phyloP scores from a whole-genome alignment of 2,797 vertebrate species.

The Trichosurus vulpecula region DNA sequence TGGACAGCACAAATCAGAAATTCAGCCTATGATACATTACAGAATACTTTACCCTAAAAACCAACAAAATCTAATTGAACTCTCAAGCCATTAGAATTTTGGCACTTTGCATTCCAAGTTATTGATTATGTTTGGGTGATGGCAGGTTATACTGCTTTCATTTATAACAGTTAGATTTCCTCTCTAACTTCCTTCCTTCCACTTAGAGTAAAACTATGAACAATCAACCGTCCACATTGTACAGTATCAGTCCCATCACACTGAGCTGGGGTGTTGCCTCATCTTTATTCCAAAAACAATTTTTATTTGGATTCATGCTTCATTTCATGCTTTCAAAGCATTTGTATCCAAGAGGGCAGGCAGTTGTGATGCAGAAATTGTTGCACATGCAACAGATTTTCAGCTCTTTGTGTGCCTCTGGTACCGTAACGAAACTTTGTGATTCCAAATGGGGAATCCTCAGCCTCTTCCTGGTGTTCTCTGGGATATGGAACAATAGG shows the following conservation, averaged over 20 bases:
- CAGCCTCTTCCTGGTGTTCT: slow-evolving; percentile 47
- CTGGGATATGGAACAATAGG: slow-evolving; percentile 45
- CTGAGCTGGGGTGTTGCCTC: slow-evolving; percentile 76
- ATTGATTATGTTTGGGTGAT: background rate
- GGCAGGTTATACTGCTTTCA: slow-evolving; percentile 39
- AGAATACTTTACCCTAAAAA: slow-evolving; percentile 56
- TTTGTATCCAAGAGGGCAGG: slow-evolving; percentile 52
- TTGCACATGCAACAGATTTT: slow-evolving; percentile 35
- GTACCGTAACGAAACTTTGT: slow-evolving; percentile 43
- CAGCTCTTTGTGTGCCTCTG: slow-evolving; percentile 34
- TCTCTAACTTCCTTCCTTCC: slow-evolving; percentile 41
- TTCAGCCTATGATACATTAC: slow-evolving; percentile 24
- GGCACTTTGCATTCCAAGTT: slow-evolving; percentile 16
- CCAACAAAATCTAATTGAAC: slow-evolving; percentile 58
- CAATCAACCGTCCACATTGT: background rate
- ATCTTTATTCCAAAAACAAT: slow-evolving; percentile 80
- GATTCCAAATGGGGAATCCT: slow-evolving; percentile 29
- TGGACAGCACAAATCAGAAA: slow-evolving; percentile 44
- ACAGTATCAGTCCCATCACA: slow-evolving; percentile 25
- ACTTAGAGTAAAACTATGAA: slow-evolving; percentile 34
- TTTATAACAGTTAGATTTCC: slow-evolving; percentile 7
- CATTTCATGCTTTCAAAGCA: slow-evolving; percentile 73
- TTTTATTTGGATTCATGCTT: slow-evolving; percentile 81
- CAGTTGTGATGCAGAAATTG: slow-evolving; percentile 42
- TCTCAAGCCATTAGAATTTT: background rate